Conservation (phyloP, 2,888 invertebrate genomes). For the Orchesella flavescens region DNA sequence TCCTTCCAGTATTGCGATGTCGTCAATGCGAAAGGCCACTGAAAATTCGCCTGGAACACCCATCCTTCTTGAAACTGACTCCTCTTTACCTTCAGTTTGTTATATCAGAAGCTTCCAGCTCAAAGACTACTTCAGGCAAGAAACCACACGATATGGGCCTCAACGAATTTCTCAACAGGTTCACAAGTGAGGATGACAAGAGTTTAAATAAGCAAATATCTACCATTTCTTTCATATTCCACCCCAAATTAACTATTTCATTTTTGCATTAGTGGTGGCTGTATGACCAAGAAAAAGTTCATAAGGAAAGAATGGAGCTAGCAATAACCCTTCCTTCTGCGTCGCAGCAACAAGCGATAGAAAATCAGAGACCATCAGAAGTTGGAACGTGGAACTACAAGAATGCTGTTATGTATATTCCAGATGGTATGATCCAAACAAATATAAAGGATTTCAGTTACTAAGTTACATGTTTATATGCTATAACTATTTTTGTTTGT, state of each 20-base stretch:
- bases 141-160: constrained; percentile 75
- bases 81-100: constrained; percentile 40
- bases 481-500: neutral
- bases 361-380: constrained; percentile 78
- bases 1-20: constrained; percentile 75
- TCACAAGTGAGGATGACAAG: constrained; percentile 97
- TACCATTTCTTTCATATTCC: too few species aligned
- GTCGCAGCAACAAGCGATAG: constrained; percentile 81
- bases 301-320: constrained; percentile 78
- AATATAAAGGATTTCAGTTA: neutral
- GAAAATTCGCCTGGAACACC: constrained; percentile 31
- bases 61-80: constrained; percentile 67
- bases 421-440: constrained; percentile 79
- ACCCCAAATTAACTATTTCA: neutral
- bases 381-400: constrained; percentile 94
- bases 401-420: constrained; percentile 96
- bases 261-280: constrained; percentile 81
- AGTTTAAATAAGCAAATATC: constrained; percentile 75
- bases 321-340: constrained; percentile 83
- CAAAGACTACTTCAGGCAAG: constrained; percentile 4
- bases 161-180: constrained; percentile 87
- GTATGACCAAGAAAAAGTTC: constrained; percentile 82
- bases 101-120: constrained; percentile 39
- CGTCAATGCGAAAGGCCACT: neutral
- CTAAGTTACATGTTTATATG: too few species aligned